Percentiles rank a stretch among this genome's conserved stretches.
Evolutionary conservation across 1,140 invertebrate genomes (phyloP).

Genomic region (Ruditapes philippinarum): DNA sequence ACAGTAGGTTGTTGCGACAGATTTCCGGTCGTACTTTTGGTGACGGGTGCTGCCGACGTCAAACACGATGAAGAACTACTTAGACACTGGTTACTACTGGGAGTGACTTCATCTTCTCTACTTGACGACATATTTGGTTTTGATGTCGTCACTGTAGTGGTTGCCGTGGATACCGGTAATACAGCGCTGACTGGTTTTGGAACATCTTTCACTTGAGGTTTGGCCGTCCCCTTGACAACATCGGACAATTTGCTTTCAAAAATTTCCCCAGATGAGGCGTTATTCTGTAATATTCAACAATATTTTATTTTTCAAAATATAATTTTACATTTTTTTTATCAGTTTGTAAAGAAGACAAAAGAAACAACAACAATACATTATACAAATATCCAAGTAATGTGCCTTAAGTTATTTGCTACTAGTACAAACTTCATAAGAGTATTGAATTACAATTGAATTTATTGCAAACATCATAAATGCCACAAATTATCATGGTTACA

Average conservation of each 20-base stretch:
- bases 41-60: constrained; percentile 2
- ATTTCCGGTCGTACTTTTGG: neutral
- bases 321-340: no score
- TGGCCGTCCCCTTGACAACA: constrained; percentile 93
- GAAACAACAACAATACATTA: no score
- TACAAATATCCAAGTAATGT: neutral
- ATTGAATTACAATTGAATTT: no score
- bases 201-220: constrained; percentile 80
- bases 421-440: no score
- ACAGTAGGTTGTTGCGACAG: constrained; percentile 2
- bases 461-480: no score
- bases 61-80: neutral
- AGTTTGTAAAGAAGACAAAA: no score
- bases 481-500: no score
- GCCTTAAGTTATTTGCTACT: no score
- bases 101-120: neutral
- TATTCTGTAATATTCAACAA: constrained; percentile 73
- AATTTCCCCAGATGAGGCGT: constrained; percentile 80
- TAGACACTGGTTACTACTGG: neutral
- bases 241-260: constrained; percentile 90
- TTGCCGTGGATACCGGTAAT: constrained; percentile 64
- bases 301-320: no score
- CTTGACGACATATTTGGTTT: constrained; percentile 5
- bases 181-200: constrained; percentile 1
- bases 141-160: constrained; percentile 67